These are phyloP conservation scores for Drosophila sulfurigaster DNA, from an alignment of 1,140 invertebrate species.

Conservation along the genomic window DNA sequence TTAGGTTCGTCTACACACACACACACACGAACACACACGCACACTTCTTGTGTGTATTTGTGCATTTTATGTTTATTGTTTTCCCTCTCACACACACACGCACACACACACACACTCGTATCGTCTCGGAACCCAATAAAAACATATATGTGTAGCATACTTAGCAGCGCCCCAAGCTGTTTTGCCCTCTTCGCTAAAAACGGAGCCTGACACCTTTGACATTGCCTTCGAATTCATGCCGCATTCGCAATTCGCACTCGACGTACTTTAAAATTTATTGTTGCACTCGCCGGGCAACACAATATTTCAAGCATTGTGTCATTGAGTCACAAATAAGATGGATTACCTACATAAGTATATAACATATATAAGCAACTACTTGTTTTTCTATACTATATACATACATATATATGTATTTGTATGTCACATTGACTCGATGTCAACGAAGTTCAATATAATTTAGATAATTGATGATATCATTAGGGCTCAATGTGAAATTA, in stretches of 20 bases:
- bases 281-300: constrained; percentile 3
- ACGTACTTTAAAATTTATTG: constrained; percentile 27
- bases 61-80: constrained; percentile 78
- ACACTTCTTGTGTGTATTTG: constrained; percentile 46
- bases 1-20: constrained; percentile 39
- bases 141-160: constrained; percentile 40
- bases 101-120: constrained; percentile 17
- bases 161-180: constrained; percentile 32
- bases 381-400: neutral
- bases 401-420: neutral
- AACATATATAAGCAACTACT: neutral
- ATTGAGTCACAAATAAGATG: constrained; percentile 2
- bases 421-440: neutral
- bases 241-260: neutral
- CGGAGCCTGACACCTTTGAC: constrained; percentile 27
- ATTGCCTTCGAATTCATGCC: constrained; percentile 29
- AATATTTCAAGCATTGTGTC: constrained; percentile 12
- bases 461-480: constrained; percentile 2
- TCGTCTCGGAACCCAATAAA: constrained; percentile 13
- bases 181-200: constrained; percentile 8
- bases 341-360: neutral
- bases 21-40: constrained; percentile 12
- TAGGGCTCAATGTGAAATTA: neutral
- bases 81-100: constrained; percentile 44
- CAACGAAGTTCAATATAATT: constrained; percentile 4